A percentile compares a stretch with the other conserved stretches of the same genome.
phyloP scores from a whole-genome alignment of 2,797 vertebrate species.

The Psittacula echo region DNA sequence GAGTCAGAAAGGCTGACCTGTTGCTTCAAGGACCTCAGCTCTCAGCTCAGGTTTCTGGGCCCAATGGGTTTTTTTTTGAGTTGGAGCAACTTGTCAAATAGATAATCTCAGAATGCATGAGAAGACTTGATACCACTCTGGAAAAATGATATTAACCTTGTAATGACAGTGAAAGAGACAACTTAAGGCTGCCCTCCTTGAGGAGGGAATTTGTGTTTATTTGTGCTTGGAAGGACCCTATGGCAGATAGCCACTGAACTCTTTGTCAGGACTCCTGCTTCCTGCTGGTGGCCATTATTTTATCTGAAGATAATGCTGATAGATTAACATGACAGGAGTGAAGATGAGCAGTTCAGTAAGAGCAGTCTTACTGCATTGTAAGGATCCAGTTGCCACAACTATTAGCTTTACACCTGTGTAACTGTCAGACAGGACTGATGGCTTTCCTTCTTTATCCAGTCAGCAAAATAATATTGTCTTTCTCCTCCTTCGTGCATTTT shows the following conservation, averaged over 20 bases:
- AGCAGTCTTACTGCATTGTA: not conserved
- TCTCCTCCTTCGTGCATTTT: constrained; percentile 62
- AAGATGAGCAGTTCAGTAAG: not conserved
- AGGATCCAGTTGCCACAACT: not conserved
- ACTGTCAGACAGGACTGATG: not conserved
- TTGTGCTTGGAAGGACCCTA: not conserved
- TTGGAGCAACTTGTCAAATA: not conserved
- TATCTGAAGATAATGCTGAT: not conserved
- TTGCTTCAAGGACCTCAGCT: not conserved
- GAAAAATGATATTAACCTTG: not conserved
- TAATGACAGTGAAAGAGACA: not conserved
- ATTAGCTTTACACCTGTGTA: not conserved
- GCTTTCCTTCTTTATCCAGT: constrained; percentile 26
- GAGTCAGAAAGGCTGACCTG: not conserved
- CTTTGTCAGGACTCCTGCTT: not conserved
- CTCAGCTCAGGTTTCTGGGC: not conserved
- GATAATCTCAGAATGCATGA: not conserved
- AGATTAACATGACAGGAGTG: not conserved
- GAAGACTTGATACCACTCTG: not conserved
- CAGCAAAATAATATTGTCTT: constrained; percentile 52
- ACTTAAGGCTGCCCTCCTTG: not conserved
- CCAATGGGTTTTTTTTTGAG: fast-evolving
- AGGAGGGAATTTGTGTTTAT: not conserved
- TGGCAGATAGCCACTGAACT: not conserved
- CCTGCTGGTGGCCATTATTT: constrained; percentile 14